Conservation (phyloP, 2,888 invertebrate species). For the Hylaea fasciaria region DNA sequence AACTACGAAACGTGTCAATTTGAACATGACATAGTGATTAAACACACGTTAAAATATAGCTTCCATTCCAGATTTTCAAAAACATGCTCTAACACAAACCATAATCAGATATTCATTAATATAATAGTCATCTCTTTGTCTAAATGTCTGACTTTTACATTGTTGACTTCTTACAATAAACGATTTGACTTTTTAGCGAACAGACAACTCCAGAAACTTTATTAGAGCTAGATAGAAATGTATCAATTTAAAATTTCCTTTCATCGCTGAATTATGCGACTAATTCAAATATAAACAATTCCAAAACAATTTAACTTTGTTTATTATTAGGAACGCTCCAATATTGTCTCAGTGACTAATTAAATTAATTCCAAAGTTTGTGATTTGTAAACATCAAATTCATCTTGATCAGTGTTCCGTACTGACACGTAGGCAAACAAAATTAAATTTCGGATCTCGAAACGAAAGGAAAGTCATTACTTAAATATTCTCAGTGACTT, state of each 20-base stretch:
- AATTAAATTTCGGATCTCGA: conserved; percentile 26
- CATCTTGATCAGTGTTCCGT: conserved; percentile 50
- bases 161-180: too few species aligned
- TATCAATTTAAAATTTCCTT: background rate
- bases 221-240: too few species aligned
- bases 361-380: conserved; percentile 41
- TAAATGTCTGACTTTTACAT: too few species aligned
- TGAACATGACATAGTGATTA: too few species aligned
- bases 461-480: conserved; percentile 20
- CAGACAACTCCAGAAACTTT: too few species aligned
- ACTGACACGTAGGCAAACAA: conserved; percentile 32
- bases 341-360: conserved; percentile 38
- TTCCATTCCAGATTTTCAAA: too few species aligned
- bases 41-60: too few species aligned
- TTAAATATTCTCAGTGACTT: conserved; percentile 28
- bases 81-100: too few species aligned
- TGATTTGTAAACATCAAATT: conserved; percentile 50
- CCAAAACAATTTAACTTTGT: conserved; percentile 27
- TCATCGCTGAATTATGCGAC: background rate
- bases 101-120: too few species aligned
- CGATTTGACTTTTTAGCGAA: too few species aligned
- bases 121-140: too few species aligned
- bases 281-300: conserved; percentile 14
- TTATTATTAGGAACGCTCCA: conserved; percentile 29
- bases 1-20: too few species aligned